Conservation (phyloP, 2,113 vertebrate species). For the Tachycineta bicolor region DNA sequence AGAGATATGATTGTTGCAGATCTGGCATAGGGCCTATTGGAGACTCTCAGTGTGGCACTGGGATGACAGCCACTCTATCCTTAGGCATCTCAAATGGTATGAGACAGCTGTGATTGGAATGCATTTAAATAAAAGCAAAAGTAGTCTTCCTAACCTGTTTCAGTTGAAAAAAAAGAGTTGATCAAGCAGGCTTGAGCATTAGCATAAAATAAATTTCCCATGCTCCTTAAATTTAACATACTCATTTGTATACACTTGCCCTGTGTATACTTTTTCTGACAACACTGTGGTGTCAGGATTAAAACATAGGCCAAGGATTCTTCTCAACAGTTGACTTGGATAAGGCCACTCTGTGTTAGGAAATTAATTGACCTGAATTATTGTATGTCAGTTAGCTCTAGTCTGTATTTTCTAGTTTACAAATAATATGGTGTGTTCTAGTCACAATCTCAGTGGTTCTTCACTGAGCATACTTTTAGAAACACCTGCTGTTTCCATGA, state of each 20-base stretch:
- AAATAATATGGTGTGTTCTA: neutral
- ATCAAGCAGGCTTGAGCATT: neutral
- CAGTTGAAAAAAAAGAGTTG: neutral
- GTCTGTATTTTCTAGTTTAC: neutral
- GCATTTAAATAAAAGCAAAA: neutral
- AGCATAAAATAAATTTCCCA: neutral
- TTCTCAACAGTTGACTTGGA: neutral
- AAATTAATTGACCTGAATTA: neutral
- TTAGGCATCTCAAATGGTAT: neutral
- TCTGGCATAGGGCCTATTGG: neutral
- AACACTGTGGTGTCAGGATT: neutral
- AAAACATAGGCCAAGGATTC: neutral
- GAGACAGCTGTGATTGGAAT: neutral
- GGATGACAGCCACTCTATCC: neutral
- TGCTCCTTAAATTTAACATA: neutral
- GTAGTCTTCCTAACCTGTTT: neutral
- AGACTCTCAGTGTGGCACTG: neutral
- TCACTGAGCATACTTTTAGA: neutral
- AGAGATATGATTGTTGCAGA: neutral
- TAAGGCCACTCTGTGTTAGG: neutral
- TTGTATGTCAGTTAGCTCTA: neutral
- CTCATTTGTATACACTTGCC: accelerated
- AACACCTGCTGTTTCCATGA: neutral
- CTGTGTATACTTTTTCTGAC: neutral
- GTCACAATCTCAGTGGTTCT: neutral